These are phyloP conservation scores for Cosmorhoe ocellata DNA, from an alignment of 2,888 invertebrate species.

Conservation along the genomic window DNA sequence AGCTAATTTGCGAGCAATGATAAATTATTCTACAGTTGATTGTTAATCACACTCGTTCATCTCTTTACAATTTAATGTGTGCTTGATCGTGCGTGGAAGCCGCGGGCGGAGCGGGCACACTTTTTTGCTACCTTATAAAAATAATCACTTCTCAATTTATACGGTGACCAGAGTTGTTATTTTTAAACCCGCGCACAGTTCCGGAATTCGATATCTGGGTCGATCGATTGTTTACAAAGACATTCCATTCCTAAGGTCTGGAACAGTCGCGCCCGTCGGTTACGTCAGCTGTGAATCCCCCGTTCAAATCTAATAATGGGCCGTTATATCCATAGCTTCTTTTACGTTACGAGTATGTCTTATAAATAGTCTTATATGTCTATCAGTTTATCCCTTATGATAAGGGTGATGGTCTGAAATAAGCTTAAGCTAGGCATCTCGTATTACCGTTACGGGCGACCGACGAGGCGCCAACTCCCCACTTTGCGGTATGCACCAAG, in stretches of 20 bases:
- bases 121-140: slow-evolving; percentile 29
- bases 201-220: slow-evolving; percentile 33
- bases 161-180: slow-evolving; percentile 26
- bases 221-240: slow-evolving; percentile 38
- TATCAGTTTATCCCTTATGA: slow-evolving; percentile 41
- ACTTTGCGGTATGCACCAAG: slow-evolving; percentile 37
- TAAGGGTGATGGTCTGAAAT: slow-evolving; percentile 54
- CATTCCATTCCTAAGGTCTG: slow-evolving; percentile 37
- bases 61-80: slow-evolving; percentile 16
- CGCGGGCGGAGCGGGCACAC: slow-evolving; percentile 4
- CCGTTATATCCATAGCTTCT: slow-evolving; percentile 22
- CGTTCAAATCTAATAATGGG: slow-evolving; percentile 22
- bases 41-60: slow-evolving; percentile 21
- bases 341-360: slow-evolving; percentile 25
- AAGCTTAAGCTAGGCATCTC: slow-evolving; percentile 66
- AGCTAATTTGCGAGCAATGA: slow-evolving; percentile 21
- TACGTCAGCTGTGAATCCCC: slow-evolving; percentile 32
- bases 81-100: slow-evolving; percentile 16
- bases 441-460: slow-evolving; percentile 77
- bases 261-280: slow-evolving; percentile 26
- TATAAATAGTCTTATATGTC: slow-evolving; percentile 26
- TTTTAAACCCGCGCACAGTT: slow-evolving; percentile 27
- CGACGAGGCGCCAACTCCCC: slow-evolving; percentile 65
- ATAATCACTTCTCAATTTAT: slow-evolving; percentile 27
- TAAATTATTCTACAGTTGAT: slow-evolving; percentile 20